A percentile compares a stretch with the other conserved stretches of the same genome.
These are phyloP conservation scores for Oscheius sp. DNA, from an alignment of 1,140 invertebrate species.

Conservation along the genomic window DNA sequence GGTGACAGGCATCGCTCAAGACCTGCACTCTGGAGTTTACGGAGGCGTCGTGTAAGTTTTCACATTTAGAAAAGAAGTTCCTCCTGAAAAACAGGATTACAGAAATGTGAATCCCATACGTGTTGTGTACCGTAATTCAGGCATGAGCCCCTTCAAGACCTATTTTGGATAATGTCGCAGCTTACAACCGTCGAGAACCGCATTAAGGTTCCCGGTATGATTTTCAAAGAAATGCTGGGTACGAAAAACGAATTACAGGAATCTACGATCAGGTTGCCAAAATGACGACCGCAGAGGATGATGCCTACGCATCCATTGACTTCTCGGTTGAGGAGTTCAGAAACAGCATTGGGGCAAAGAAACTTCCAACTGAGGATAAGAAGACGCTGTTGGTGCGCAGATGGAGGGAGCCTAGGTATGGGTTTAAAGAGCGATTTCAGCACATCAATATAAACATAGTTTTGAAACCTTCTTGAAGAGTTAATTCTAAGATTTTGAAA, in stretches of 20 bases:
- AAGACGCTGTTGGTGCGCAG: conserved; percentile 62
- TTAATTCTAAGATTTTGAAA: too few species aligned
- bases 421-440: too few species aligned
- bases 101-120: neutral
- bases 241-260: conserved; percentile 45
- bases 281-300: conserved; percentile 72
- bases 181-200: conserved; percentile 79
- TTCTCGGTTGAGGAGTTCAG: conserved; percentile 81
- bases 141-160: conserved; percentile 82
- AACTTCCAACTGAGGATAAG: conserved; percentile 75
- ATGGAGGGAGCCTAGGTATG: conserved; percentile 54
- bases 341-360: conserved; percentile 71
- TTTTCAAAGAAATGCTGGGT: neutral
- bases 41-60: conserved; percentile 73
- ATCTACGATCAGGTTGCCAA: conserved; percentile 77
- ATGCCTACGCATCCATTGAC: conserved; percentile 80
- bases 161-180: conserved; percentile 78
- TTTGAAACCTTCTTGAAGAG: too few species aligned
- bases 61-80: neutral
- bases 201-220: conserved; percentile 72
- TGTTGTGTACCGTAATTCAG: conserved; percentile 47
- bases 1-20: conserved; percentile 81
- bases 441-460: too few species aligned
- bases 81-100: too few species aligned
- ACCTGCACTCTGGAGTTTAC: conserved; percentile 91